A percentile compares a stretch with the other conserved stretches of the same genome.
Conservation (phyloP, 2,113 vertebrate species). For the Carettochelys insculpta region DNA sequence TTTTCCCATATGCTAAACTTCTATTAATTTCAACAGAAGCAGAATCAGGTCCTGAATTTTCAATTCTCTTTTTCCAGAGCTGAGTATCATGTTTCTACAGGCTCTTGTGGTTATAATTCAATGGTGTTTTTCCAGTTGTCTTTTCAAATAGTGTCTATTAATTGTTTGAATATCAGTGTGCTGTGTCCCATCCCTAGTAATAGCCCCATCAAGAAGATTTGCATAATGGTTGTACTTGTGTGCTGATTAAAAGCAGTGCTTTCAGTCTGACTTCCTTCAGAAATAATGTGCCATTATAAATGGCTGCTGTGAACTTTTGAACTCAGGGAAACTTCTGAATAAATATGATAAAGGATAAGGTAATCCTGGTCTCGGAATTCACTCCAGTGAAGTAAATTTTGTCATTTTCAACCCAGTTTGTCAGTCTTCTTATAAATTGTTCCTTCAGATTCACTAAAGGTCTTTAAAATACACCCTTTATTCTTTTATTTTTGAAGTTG, state of each 20-base stretch:
- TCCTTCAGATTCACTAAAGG: conserved; percentile 46
- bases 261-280: conserved; percentile 61
- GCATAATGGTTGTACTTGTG: not conserved
- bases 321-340: conserved; percentile 72
- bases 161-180: not conserved
- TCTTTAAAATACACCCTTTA: conserved; percentile 19
- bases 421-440: conserved; percentile 28
- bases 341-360: conserved; percentile 63
- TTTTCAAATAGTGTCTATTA: not conserved
- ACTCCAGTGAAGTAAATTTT: conserved; percentile 65
- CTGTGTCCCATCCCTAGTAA: not conserved
- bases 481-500: conserved; percentile 27
- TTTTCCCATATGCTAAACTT: not conserved
- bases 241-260: conserved; percentile 69
- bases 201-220: not conserved
- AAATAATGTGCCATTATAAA: conserved; percentile 60
- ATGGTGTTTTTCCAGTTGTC: not conserved
- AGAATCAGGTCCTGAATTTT: not conserved
- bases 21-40: not conserved
- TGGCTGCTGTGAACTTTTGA: conserved; percentile 80
- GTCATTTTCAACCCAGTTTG: conserved; percentile 38
- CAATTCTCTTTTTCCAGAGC: not conserved
- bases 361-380: conserved; percentile 67
- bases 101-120: not conserved
- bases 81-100: not conserved